These are phyloP conservation scores for Trichogramma dendrolimi DNA, from an alignment of 2,888 invertebrate species.

Conservation along the genomic window DNA sequence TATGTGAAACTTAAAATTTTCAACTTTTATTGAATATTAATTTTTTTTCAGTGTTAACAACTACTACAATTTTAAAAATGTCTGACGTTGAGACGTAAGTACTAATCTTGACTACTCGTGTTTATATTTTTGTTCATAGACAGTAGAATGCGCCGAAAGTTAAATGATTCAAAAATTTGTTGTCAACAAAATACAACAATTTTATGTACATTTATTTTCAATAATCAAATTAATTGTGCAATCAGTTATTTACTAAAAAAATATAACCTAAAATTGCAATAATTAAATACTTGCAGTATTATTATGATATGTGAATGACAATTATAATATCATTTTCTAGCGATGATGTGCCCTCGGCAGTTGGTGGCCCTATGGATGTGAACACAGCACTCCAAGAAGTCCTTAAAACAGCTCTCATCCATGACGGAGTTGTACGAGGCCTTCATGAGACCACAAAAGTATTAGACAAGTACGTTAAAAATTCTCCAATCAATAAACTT, in stretches of 20 bases:
- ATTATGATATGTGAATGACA: background rate
- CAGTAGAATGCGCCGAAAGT: background rate
- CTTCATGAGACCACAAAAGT: slow-evolving; percentile 96
- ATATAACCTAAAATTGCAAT: background rate
- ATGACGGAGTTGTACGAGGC: slow-evolving; percentile 93
- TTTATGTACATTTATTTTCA: too few species aligned
- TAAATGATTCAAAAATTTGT: background rate
- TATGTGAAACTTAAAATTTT: too few species aligned
- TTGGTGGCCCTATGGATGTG: slow-evolving; percentile 83
- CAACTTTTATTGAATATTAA: slow-evolving; percentile 2
- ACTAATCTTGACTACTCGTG: slow-evolving; percentile 22
- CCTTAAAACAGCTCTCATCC: slow-evolving; percentile 89
- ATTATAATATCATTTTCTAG: slow-evolving; percentile 31
- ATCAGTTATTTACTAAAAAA: background rate
- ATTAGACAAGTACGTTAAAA: slow-evolving; percentile 80
- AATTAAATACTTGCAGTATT: background rate
- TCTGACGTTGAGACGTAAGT: slow-evolving; percentile 82
- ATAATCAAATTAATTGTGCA: too few species aligned
- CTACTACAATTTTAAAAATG: slow-evolving; percentile 56
- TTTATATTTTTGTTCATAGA: too few species aligned
- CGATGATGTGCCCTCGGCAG: slow-evolving; percentile 65
- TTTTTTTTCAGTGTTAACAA: slow-evolving; percentile 48
- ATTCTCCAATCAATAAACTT: background rate
- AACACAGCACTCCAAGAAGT: slow-evolving; percentile 95
- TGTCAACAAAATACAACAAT: too few species aligned